Conservation (phyloP, 2,797 vertebrate genomes). For the Eremophila alpestris region DNA sequence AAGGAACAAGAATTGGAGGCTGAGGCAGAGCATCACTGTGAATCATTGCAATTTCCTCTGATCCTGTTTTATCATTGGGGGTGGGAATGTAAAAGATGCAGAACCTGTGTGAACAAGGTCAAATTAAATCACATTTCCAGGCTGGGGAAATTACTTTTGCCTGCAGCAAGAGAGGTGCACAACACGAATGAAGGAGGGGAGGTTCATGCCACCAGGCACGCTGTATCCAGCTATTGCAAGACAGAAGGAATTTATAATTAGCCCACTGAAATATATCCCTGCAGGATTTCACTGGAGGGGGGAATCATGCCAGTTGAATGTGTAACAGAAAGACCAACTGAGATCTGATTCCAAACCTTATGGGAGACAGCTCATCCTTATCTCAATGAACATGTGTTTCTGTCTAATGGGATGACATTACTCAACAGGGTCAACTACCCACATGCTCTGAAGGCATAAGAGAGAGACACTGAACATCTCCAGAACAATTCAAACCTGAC, state of each 20-base stretch:
- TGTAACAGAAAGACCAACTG: background rate
- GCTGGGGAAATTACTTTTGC: conserved; percentile 75
- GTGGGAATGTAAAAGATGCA: conserved; percentile 66
- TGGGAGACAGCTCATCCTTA: background rate
- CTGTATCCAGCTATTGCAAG: conserved; percentile 51
- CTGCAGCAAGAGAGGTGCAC: conserved; percentile 68
- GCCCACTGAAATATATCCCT: conserved; percentile 52
- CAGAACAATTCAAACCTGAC: background rate
- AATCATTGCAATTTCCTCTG: conserved; percentile 67
- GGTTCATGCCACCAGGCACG: conserved; percentile 56
- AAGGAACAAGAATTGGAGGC: conserved; percentile 26
- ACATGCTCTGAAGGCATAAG: background rate
- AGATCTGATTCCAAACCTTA: conserved; percentile 36
- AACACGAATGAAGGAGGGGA: conserved; percentile 52
- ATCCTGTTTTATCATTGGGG: conserved; percentile 64
- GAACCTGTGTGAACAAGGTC: conserved; percentile 71
- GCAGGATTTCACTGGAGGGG: background rate
- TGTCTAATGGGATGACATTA: conserved; percentile 12
- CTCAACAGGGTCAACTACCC: background rate
- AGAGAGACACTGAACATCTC: background rate
- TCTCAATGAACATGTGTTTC: background rate
- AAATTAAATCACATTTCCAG: conserved; percentile 75
- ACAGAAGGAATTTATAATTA: conserved; percentile 68
- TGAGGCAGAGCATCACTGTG: conserved; percentile 39
- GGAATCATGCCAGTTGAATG: background rate